Conservation (phyloP, 2,888 invertebrate species). For the Netelia melanura region DNA sequence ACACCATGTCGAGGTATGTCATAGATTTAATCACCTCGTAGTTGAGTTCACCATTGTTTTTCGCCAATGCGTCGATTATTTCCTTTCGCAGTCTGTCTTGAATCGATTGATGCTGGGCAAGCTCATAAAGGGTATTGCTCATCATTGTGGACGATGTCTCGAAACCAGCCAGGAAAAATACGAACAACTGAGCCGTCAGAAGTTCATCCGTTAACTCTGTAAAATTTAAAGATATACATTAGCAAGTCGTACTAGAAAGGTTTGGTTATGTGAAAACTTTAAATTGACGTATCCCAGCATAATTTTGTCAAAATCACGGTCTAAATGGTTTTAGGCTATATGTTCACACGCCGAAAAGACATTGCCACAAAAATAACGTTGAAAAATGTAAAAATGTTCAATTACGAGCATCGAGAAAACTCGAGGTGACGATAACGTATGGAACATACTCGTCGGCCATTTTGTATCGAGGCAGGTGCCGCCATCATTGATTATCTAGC, state of each 20-base stretch:
- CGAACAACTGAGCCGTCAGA: slow-evolving; percentile 76
- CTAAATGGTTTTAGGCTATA: too few species aligned
- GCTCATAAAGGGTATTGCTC: slow-evolving; percentile 83
- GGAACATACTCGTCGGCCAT: too few species aligned
- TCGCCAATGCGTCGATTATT: slow-evolving; percentile 76
- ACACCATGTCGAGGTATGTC: slow-evolving; percentile 82
- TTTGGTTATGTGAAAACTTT: too few species aligned
- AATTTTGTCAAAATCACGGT: too few species aligned
- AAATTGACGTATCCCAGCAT: too few species aligned
- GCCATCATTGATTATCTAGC: too few species aligned
- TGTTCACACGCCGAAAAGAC: too few species aligned
- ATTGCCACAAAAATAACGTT: too few species aligned
- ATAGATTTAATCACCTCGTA: slow-evolving; percentile 82
- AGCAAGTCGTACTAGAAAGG: too few species aligned
- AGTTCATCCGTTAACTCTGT: slow-evolving; percentile 73
- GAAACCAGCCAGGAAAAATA: slow-evolving; percentile 79
- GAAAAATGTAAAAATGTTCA: background rate
- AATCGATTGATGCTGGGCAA: slow-evolving; percentile 83
- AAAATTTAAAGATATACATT: background rate
- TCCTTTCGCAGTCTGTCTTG: slow-evolving; percentile 83
- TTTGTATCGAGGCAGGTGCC: too few species aligned
- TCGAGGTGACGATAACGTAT: background rate
- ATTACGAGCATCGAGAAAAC: background rate
- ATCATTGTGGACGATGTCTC: slow-evolving; percentile 83
- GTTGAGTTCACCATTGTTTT: slow-evolving; percentile 78